A percentile compares a stretch with the other conserved stretches of the same genome.
These are phyloP conservation scores for Dolichopus griseipennis DNA, from an alignment of 2,888 invertebrate genomes.

Conservation along the genomic window DNA sequence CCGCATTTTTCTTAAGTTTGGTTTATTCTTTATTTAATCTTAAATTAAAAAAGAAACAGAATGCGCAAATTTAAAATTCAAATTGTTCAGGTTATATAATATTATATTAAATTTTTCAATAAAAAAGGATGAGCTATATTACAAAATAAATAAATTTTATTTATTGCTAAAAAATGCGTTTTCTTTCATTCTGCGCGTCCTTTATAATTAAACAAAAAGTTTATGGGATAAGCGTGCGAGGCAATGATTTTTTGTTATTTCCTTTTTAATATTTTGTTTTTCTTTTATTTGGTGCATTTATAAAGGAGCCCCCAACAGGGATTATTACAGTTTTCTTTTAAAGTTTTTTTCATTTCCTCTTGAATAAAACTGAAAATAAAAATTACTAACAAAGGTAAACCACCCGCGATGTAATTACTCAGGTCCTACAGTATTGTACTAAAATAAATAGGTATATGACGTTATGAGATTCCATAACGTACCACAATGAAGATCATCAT, in stretches of 20 bases:
- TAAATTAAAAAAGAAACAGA: too few species aligned
- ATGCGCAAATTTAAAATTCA: too few species aligned
- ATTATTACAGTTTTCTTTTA: not conserved
- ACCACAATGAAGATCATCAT: too few species aligned
- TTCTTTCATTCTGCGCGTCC: not conserved
- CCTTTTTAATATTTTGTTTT: not conserved
- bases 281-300: not conserved
- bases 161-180: slow-evolving; percentile 4
- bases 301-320: not conserved
- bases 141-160: not conserved
- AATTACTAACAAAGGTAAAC: not conserved
- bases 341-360: not conserved
- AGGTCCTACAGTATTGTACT: not conserved
- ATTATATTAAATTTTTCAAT: too few species aligned
- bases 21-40: too few species aligned
- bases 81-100: too few species aligned
- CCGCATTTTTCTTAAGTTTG: too few species aligned
- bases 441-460: not conserved
- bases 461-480: not conserved
- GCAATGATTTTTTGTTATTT: not conserved
- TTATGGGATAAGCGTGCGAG: slow-evolving; percentile 3
- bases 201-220: slow-evolving; percentile 3
- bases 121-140: too few species aligned
- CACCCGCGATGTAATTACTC: not conserved
- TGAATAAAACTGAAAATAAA: too few species aligned